phyloP scores from a whole-genome alignment of 2,888 invertebrate genomes.

The Aromia moschata region DNA sequence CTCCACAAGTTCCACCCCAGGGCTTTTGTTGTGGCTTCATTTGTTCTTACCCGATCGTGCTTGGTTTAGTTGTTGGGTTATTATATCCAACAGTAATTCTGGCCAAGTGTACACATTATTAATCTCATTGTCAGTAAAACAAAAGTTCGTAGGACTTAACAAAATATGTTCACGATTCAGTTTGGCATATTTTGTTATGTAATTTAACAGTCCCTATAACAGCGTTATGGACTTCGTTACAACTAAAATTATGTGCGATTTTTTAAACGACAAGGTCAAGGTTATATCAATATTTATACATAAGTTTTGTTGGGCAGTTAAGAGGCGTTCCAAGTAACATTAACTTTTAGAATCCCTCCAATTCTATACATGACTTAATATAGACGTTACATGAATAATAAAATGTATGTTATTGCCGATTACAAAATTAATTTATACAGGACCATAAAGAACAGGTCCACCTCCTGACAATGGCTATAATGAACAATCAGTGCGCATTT shows the following conservation, averaged over 20 bases:
- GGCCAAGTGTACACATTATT: too few relatives aligned
- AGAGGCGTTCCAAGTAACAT: not conserved
- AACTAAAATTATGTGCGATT: not conserved
- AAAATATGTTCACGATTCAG: too few relatives aligned
- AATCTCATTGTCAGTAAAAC: too few relatives aligned
- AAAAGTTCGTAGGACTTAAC: too few relatives aligned
- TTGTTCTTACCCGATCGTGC: too few relatives aligned
- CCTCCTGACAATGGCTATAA: conserved; percentile 3
- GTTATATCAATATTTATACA: not conserved
- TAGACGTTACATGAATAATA: conserved; percentile 12
- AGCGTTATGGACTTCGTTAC: not conserved
- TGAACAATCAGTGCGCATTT: conserved; percentile 18
- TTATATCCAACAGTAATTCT: too few relatives aligned
- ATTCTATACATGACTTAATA: conserved; percentile 6
- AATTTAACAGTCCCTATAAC: too few relatives aligned
- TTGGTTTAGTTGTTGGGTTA: too few relatives aligned
- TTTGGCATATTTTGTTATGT: too few relatives aligned
- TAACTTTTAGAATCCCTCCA: not conserved
- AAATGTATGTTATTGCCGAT: conserved; percentile 4
- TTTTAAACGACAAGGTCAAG: not conserved
- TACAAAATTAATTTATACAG: conserved; percentile 24
- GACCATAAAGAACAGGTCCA: conserved; percentile 21
- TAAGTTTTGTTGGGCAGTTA: not conserved
- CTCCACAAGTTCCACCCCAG: too few relatives aligned
- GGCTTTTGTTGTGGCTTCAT: too few relatives aligned